Evolutionary conservation across 2,888 invertebrate species (phyloP), one percentile per base, ranked within the genome.

Genomic region (Drosophila fungiperda): DNA sequence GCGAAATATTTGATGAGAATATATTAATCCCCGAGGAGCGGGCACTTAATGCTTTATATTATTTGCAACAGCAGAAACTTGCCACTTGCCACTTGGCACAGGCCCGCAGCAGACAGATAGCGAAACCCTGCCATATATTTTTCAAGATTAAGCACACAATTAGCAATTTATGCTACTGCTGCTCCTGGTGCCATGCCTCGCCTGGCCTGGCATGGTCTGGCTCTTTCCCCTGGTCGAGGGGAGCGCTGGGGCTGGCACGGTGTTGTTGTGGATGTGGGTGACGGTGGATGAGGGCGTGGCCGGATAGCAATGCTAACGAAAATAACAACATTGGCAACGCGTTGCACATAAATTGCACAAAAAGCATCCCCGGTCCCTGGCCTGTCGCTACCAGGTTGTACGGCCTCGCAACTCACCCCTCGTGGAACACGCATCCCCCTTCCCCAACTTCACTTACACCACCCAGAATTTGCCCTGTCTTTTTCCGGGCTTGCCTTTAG

Each of bases 1-100:
- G 90, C 82, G 85, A 90, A 89, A 86, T 83, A 88, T 85, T 87
- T 90, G 80, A 90, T 90, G 90, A 84, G 88, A 89, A 89, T 90
- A 81, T 82, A 89, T 90, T 87, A 84, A 80, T 90, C 89, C 86
- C 90, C 61, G 42, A 77, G 78, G 85, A 87, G 68, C 64, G 36
- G 52, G 61, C 61, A 59, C 33, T 67, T 68, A 79, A 63, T 71
- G 65, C 69, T 62, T 68, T 38, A 62, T 69, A 77, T 74, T 82
- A 80, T 80, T 86, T 72, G 84, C 86, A 81, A 82, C 59, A 75
- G 53, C 68, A 48, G 50, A 64, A 69, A 64, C 66, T 62, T 50
- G 69, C 32, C 54, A 35, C 40, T 11, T 36, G 11, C 4, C 5
- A 29, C 29, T 29, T 49, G 58, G 49, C 52, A 23, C 42, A 48